Conservation (phyloP, 1,140 invertebrate genomes). For the Ceratosolen solmsi region DNA sequence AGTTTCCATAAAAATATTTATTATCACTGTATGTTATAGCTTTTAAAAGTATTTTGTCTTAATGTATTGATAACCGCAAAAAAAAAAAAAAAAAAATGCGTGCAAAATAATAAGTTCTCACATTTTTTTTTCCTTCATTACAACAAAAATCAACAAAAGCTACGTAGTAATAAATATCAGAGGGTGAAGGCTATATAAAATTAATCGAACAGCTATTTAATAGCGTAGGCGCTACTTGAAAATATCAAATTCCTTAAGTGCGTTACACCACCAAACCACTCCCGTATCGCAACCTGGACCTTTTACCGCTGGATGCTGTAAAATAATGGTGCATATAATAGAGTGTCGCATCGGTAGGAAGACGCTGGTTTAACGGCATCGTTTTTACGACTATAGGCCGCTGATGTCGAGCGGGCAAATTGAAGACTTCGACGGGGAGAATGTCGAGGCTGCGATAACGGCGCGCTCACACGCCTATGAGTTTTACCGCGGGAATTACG, state of each 20-base stretch:
- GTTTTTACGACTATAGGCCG: slow-evolving; percentile 38
- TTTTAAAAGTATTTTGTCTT: no score
- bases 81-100: no score
- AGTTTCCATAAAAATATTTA: no score
- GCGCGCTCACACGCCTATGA: not conserved
- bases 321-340: slow-evolving; percentile 27
- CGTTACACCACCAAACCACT: no score
- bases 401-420: slow-evolving; percentile 6
- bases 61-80: no score
- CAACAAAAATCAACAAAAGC: no score
- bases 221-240: not conserved
- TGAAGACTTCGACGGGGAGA: slow-evolving; percentile 22
- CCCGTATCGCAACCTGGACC: not conserved
- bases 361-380: slow-evolving; percentile 21
- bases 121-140: no score
- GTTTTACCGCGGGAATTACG: not conserved
- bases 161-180: no score
- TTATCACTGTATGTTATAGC: no score
- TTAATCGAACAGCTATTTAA: not conserved
- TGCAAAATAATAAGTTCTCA: no score
- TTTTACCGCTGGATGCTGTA: slow-evolving; percentile 13
- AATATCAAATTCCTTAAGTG: not conserved
- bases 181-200: no score
- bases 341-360: not conserved
- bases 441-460: not conserved